These are phyloP conservation scores for Leptoteleia sp. DNA, from an alignment of 1,140 invertebrate genomes.

Conservation along the genomic window DNA sequence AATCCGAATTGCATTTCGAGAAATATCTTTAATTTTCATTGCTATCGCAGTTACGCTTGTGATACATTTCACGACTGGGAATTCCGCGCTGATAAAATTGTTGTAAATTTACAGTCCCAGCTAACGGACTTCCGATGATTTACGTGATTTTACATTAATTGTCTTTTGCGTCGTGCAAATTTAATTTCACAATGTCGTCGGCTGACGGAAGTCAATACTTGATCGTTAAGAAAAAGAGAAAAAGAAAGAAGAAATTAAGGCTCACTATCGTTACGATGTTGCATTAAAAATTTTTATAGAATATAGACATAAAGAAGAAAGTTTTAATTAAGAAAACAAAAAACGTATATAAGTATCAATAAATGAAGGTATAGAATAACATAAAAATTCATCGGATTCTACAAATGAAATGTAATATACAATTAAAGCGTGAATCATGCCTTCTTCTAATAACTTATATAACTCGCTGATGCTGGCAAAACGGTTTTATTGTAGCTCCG, in stretches of 20 bases:
- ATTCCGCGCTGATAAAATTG: neutral
- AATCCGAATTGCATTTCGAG: slow-evolving; percentile 10
- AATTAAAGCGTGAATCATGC: slow-evolving; percentile 32
- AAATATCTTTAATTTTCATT: slow-evolving; percentile 21
- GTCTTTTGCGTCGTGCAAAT: no score
- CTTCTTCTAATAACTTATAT: slow-evolving; percentile 25
- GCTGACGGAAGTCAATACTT: no score
- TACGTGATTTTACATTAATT: no score
- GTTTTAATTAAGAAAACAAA: no score
- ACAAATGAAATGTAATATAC: slow-evolving; percentile 30
- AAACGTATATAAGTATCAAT: neutral
- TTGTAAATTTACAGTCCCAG: no score
- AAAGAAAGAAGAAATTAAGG: no score
- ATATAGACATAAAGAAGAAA: no score
- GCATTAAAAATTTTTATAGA: no score
- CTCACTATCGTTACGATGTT: no score
- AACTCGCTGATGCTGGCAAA: slow-evolving; percentile 29
- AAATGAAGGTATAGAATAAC: neutral
- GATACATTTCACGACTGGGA: slow-evolving; percentile 1
- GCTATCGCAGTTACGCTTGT: slow-evolving; percentile 1
- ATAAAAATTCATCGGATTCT: slow-evolving; percentile 7
- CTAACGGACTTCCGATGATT: no score
- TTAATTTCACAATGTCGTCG: no score
- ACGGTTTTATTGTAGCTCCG: slow-evolving; percentile 14
- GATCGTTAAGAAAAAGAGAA: no score